Conservation (phyloP, 2,888 invertebrate species). For the Drosophila antonietae region DNA sequence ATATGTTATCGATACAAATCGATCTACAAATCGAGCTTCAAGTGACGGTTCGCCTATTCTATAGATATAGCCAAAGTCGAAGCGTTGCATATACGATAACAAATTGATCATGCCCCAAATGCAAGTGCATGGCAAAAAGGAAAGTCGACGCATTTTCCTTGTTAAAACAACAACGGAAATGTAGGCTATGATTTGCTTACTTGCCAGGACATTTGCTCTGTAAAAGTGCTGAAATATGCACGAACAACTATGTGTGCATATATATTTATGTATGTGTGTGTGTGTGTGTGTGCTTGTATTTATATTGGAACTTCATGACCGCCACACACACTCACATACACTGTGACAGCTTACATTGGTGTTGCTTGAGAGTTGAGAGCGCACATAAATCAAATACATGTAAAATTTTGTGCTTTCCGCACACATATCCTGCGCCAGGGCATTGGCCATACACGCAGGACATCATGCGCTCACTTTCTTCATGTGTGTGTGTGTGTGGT, state of each 20-base stretch:
- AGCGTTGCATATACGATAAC: not conserved
- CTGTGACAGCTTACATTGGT: slow-evolving; percentile 46
- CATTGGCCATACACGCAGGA: slow-evolving; percentile 56
- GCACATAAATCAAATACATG: slow-evolving; percentile 81
- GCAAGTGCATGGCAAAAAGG: slow-evolving; percentile 11
- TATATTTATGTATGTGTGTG: not conserved
- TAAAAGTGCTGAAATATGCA: slow-evolving; percentile 52
- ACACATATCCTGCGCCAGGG: slow-evolving; percentile 74
- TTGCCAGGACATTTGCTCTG: slow-evolving; percentile 56
- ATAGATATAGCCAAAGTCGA: not conserved
- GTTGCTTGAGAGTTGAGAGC: slow-evolving; percentile 61
- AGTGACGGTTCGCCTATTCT: no score
- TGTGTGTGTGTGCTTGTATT: not conserved
- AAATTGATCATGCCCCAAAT: not conserved
- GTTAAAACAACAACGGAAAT: slow-evolving; percentile 73
- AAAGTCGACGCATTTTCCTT: slow-evolving; percentile 40
- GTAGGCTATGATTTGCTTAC: slow-evolving; percentile 78
- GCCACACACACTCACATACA: slow-evolving; percentile 12
- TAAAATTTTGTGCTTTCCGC: slow-evolving; percentile 80
- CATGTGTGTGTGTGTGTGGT: slow-evolving; percentile 10
- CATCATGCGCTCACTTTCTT: slow-evolving; percentile 14
- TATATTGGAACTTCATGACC: slow-evolving; percentile 13
- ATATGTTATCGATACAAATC: not conserved
- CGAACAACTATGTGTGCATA: not conserved
- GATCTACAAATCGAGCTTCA: not conserved